Conservation (phyloP, 2,797 vertebrate species). For the Oreochromis grahami region DNA sequence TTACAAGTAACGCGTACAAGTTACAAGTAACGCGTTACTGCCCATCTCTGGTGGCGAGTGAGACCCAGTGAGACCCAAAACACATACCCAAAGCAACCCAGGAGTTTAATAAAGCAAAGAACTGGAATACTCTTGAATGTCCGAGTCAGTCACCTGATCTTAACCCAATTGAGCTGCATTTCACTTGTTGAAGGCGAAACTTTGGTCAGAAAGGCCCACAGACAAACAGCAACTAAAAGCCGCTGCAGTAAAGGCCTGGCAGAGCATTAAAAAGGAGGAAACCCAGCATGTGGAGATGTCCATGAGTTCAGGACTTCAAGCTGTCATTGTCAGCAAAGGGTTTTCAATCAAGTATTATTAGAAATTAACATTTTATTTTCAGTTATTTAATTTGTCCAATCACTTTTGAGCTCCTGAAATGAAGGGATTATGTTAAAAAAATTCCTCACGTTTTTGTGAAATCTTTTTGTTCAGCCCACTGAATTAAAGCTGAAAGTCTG, state of each 20-base stretch:
- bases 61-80: not conserved
- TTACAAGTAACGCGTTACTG: too few relatives aligned
- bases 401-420: not conserved
- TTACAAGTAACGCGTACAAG: too few relatives aligned
- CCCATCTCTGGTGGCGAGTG: too few relatives aligned
- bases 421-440: fast-evolving
- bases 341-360: not conserved
- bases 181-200: not conserved
- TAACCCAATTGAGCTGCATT: not conserved
- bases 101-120: not conserved
- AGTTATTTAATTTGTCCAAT: not conserved
- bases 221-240: not conserved
- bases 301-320: not conserved
- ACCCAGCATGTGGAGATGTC: not conserved
- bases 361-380: not conserved
- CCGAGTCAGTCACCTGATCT: not conserved
- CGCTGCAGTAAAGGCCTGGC: not conserved
- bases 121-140: not conserved
- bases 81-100: not conserved
- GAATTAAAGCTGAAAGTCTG: not conserved
- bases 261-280: not conserved
- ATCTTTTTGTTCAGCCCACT: not conserved
- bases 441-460: not conserved
- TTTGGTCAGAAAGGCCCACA: not conserved
- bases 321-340: not conserved